Evolutionary conservation across 2,113 vertebrate species (phyloP).

Genomic region (Xenopus borealis): DNA sequence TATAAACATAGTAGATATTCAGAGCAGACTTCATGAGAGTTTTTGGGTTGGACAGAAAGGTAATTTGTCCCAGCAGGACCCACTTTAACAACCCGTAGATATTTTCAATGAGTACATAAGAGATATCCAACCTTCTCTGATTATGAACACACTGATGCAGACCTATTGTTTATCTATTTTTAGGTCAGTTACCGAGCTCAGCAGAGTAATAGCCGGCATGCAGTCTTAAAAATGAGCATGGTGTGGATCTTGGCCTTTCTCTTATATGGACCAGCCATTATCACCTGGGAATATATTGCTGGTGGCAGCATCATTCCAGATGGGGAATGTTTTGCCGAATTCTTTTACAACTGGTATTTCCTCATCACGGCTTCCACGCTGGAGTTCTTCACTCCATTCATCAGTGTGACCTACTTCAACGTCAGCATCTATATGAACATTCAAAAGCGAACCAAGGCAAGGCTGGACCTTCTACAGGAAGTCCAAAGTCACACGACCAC

Average conservation of each 20-base stretch:
- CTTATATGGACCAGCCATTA: constrained; percentile 73
- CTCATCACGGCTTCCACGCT: constrained; percentile 72
- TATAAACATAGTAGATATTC: too few species aligned
- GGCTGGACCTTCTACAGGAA: constrained; percentile 58
- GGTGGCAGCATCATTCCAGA: constrained; percentile 64
- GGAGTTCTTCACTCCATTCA: constrained; percentile 77
- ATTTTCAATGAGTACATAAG: too few species aligned
- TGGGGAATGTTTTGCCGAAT: constrained; percentile 70
- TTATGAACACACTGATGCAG: too few species aligned
- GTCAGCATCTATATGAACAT: constrained; percentile 78
- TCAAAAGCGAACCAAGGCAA: constrained; percentile 65
- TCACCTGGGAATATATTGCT: constrained; percentile 72
- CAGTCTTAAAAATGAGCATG: constrained; percentile 69
- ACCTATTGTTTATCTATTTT: background rate
- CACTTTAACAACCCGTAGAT: too few species aligned
- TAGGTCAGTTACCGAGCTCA: constrained; percentile 75
- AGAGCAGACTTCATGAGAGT: too few species aligned
- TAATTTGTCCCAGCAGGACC: too few species aligned
- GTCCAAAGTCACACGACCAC: constrained; percentile 50
- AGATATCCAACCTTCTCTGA: too few species aligned
- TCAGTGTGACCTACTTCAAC: constrained; percentile 76
- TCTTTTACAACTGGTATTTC: constrained; percentile 80
- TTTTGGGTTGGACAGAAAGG: too few species aligned
- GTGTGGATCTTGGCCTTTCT: constrained; percentile 76
- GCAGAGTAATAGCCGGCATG: constrained; percentile 65